Conservation (phyloP, 2,797 vertebrate species). For the Tamandua tetradactyla region DNA sequence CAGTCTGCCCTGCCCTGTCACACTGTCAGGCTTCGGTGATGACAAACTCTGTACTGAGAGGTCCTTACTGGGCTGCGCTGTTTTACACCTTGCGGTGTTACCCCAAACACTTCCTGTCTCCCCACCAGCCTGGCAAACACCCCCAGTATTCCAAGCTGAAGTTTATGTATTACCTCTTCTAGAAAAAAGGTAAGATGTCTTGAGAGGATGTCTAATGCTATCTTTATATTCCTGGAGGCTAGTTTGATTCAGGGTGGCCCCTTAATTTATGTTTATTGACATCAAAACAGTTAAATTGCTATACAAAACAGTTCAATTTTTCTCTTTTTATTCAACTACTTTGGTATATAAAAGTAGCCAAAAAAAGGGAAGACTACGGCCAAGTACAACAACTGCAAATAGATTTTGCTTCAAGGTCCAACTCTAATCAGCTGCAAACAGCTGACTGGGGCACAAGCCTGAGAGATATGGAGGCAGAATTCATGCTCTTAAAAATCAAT, state of each 20-base stretch:
- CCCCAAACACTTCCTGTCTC: neutral
- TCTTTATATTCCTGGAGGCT: neutral
- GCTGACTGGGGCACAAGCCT: neutral
- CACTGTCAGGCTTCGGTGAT: neutral
- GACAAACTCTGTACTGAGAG: neutral
- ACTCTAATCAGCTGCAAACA: neutral
- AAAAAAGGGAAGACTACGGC: neutral
- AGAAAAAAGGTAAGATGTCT: too few relatives aligned
- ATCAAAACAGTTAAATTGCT: neutral
- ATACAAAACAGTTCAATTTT: neutral
- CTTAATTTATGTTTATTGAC: neutral
- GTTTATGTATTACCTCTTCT: neutral
- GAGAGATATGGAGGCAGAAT: too few relatives aligned
- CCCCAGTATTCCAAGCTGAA: neutral
- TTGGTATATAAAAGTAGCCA: neutral
- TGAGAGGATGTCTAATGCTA: neutral
- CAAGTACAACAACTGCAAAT: neutral
- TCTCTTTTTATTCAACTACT: neutral
- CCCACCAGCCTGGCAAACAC: neutral
- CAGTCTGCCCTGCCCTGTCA: too few relatives aligned
- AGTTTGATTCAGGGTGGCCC: neutral
- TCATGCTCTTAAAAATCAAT: neutral
- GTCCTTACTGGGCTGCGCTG: too few relatives aligned
- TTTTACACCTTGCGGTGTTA: neutral
- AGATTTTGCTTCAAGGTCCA: neutral